These are phyloP conservation scores for Crypturellus tataupa DNA, from an alignment of 2,797 vertebrate species.

Conservation along the genomic window DNA sequence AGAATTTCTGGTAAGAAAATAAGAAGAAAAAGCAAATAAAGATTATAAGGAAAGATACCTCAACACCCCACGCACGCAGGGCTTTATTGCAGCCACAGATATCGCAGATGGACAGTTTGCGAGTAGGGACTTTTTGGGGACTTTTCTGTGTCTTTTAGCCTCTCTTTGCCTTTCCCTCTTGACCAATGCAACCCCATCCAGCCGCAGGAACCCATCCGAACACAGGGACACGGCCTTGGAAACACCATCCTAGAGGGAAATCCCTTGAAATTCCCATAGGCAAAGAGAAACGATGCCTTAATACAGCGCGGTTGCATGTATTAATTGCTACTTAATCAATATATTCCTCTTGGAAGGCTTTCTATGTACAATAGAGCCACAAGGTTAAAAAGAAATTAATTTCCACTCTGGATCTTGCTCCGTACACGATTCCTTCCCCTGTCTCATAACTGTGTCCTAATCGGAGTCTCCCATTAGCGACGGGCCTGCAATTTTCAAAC, in stretches of 20 bases:
- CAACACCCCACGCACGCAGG: background rate
- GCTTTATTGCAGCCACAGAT: conserved; percentile 39
- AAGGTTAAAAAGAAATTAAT: background rate
- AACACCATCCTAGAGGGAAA: background rate
- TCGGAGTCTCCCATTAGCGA: background rate
- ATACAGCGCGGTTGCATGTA: background rate
- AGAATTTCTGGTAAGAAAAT: background rate
- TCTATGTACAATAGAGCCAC: background rate
- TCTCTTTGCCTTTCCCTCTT: background rate
- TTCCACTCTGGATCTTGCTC: background rate
- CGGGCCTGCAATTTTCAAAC: background rate
- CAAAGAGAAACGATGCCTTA: background rate
- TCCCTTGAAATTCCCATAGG: background rate
- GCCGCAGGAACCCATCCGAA: background rate
- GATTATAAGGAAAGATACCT: background rate
- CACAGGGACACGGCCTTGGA: background rate
- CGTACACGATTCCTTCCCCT: accelerated
- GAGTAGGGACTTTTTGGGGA: conserved; percentile 5
- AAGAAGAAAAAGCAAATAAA: too few species aligned
- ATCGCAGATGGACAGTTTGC: conserved; percentile 16
- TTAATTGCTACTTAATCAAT: conserved; percentile 13
- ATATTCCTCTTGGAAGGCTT: background rate
- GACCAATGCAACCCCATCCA: background rate
- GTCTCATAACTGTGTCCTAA: background rate
- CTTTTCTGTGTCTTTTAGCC: conserved; percentile 49